Evolutionary conservation across 2,888 invertebrate species (phyloP).

Genomic region (Tipula confusa): DNA sequence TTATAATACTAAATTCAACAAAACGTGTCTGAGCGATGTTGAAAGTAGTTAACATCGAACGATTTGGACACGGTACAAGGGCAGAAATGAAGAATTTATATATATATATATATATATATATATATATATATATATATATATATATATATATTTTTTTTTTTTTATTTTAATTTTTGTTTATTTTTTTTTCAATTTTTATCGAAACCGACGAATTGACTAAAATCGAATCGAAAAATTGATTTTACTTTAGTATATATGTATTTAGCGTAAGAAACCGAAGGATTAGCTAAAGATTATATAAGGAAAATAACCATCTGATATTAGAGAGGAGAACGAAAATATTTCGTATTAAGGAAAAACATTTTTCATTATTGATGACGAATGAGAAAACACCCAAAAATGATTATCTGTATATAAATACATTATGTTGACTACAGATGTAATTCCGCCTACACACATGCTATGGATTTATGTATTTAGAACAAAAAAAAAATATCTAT

Average conservation of each 20-base stretch:
- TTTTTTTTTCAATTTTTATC: not conserved
- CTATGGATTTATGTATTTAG: not conserved
- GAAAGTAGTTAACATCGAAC: not conserved
- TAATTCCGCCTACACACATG: not conserved
- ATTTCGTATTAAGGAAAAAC: not conserved
- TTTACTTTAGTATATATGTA: not conserved
- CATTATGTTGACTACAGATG: not conserved
- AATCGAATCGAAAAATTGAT: not conserved
- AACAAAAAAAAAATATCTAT: not conserved
- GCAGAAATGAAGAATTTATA: no score
- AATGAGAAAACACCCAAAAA: not conserved
- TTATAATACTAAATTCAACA: no score
- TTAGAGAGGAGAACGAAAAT: not conserved
- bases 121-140: no score
- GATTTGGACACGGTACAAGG: no score
- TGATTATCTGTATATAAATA: not conserved
- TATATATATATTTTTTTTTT: no score
- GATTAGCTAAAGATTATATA: not conserved
- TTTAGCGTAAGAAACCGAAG: not conserved
- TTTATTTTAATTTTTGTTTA: no score
- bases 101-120: no score
- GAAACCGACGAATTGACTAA: not conserved
- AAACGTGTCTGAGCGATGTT: no score
- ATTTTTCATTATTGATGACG: not conserved
- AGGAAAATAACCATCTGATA: no score